phyloP scores from a whole-genome alignment of 30 jellyfish, hydroid and myxozoan genomes.

The Aurelia aurita complex sp. Pacific region DNA sequence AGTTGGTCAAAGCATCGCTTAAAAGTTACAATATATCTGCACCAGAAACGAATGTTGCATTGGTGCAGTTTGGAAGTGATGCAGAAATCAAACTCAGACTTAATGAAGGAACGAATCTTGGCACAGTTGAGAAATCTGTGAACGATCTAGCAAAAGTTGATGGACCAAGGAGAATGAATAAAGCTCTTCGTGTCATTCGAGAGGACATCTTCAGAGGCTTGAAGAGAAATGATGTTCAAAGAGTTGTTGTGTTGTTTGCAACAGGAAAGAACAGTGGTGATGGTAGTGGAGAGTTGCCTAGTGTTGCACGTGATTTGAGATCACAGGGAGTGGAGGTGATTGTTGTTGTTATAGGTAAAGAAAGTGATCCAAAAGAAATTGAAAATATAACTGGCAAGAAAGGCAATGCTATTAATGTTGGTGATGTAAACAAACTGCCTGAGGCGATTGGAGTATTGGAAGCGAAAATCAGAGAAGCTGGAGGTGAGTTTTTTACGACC shows the following conservation, averaged over 20 bases:
- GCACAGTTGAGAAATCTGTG: not conserved
- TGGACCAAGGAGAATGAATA: slow-evolving; percentile 80
- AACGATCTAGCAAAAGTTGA: slow-evolving; percentile 44
- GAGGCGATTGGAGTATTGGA: slow-evolving; percentile 61
- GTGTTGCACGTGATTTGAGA: slow-evolving; percentile 50
- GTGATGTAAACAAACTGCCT: slow-evolving; percentile 37
- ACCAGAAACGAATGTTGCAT: slow-evolving; percentile 30
- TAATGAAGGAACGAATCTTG: slow-evolving; percentile 1
- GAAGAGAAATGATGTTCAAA: slow-evolving; percentile 2
- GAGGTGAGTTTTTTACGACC: slow-evolving; percentile 29
- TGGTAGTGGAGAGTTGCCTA: slow-evolving; percentile 53
- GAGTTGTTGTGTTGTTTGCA: slow-evolving; percentile 52
- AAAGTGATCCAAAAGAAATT: slow-evolving; percentile 34
- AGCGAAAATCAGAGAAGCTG: slow-evolving; percentile 54
- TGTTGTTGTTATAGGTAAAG: slow-evolving; percentile 68
- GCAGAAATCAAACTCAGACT: slow-evolving; percentile 9
- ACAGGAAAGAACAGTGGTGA: slow-evolving; percentile 71
- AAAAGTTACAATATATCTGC: slow-evolving; percentile 58
- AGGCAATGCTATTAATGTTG: slow-evolving; percentile 39
- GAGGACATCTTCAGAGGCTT: slow-evolving; percentile 34
- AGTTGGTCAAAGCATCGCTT: slow-evolving; percentile 43
- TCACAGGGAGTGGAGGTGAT: slow-evolving; percentile 69
- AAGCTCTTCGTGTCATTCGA: slow-evolving; percentile 44
- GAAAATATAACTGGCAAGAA: slow-evolving; percentile 41
- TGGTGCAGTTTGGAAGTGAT: slow-evolving; percentile 42